Base-by-base conservation (phyloP, 2,888 invertebrate genomes). In the Seira musarum region DNA sequence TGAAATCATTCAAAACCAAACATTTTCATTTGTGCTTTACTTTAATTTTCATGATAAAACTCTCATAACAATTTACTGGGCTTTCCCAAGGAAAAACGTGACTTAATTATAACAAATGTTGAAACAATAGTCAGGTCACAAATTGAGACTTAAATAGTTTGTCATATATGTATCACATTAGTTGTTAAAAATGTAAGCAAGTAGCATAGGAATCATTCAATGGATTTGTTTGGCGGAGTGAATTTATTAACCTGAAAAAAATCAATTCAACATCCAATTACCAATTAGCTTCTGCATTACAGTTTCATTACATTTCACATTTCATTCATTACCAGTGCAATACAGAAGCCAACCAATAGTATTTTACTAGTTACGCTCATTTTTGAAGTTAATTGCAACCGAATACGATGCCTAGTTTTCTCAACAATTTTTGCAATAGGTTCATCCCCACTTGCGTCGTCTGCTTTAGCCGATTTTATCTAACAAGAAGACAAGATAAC, bases 381-480 rank as follows among this genome's bases (percentile, higher is more conserved):
- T 78, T 85, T 84, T 1, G 82, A 64, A 17, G 40, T 35, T 21
- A 84, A 77, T 64, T 83, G 81, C 10, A 86, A 35, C n/a, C 81
- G 76, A 60, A 85, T 63, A 3, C 63, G 17, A 19, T 53, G 40
- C 10, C 61, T 49, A 21, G 80, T 49, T 66, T 84, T 84, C 15
- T 76, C 73, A 10, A 81, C 10, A 46, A 85, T 82, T 64, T 80
- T 76, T 19, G 81, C 84, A 10, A 80, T 67, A 15, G 46, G 40
- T 64, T 77, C 78, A 40, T 40, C 40, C 6, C 40, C 40, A 13
- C 13, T 13, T 0, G 30, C 66, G 10, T 66, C 64, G 6, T 17
- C 68, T 0, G 22, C 40, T 10, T 65, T 74, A 17, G n/a, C 49
- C 13, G 81, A 68, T 49, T 72, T 74, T 13, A 84, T 76, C 81